Conservation (phyloP, 2,113 vertebrate species). For the Lamprotornis superbus region DNA sequence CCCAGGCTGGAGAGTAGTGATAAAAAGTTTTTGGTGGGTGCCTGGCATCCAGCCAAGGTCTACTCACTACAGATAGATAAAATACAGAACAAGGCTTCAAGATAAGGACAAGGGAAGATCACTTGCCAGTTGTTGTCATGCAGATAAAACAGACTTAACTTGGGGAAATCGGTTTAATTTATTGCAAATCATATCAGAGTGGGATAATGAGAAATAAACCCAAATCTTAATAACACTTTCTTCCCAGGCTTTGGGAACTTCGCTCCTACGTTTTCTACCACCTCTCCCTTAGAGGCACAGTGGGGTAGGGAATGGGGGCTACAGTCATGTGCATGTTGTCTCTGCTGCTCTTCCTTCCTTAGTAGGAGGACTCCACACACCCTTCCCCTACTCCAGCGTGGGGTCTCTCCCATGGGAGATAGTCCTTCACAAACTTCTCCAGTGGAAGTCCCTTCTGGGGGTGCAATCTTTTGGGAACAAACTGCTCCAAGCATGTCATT, state of each 20-base stretch:
- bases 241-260: background rate
- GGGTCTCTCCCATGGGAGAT: background rate
- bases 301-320: background rate
- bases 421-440: background rate
- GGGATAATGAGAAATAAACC: background rate
- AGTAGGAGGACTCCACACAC: background rate
- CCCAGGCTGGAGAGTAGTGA: accelerated
- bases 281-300: background rate
- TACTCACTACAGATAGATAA: background rate
- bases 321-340: background rate
- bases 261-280: background rate
- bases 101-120: background rate
- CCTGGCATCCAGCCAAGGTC: background rate
- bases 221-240: background rate
- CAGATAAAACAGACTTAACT: background rate
- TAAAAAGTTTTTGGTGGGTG: background rate
- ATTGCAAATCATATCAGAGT: background rate
- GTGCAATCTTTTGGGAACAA: background rate
- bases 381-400: background rate
- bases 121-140: background rate
- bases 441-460: background rate
- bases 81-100: background rate
- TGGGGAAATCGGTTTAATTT: background rate
- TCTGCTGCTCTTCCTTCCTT: background rate
- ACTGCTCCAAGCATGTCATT: background rate